Evolutionary conservation across 2,888 invertebrate genomes (phyloP), one percentile per base, ranked within the genome.

Genomic region (Chrysolina oricalcia): DNA sequence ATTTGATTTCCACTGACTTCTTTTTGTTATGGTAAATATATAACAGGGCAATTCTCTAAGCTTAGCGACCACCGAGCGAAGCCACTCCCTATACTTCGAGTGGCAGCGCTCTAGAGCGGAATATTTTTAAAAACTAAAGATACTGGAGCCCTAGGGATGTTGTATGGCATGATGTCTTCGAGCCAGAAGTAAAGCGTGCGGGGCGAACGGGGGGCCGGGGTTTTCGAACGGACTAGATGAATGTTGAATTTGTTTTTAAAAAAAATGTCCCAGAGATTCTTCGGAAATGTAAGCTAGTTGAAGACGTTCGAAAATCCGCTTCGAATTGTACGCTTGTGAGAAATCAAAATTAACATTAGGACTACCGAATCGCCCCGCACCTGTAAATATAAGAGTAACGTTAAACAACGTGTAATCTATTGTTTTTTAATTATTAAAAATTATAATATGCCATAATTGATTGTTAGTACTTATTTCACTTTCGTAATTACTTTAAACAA

Each of bases 31-130:
- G 69, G 72, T 73, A 78, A 78, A 78, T 78, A 78, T 84, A 84
- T 83, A 86, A 86, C 87, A 87, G 87, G 88, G 87, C 88, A 88
- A 88, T 88, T 88, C 88, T 88, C 88, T 87, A 83, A 83, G 82
- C 86, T 86, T 87, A 83, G 81, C 87, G 83, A 83, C 81, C 78
- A 78, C 65, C 75, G 53, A 21, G 71, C 66, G 43, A 43, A 19
- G 63, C 68, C 64, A 75, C 77, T 73, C 70, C 6, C 40, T n/a
- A 50, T 35, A 35, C 53, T 53, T 59, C n/a, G 53, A 74, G 71
- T 76, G 74, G 74, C 70, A 50, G 69, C 73, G 74, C 76, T 77
- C 27, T 74, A 73, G 27, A 70, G 75, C 70, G 69, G 70, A 74
- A 76, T 78, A 72, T 76, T 48, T 69, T 77, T 68, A 75, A 76